Percentiles rank a stretch among this genome's conserved stretches.
Evolutionary conservation across 2,797 vertebrate genomes (phyloP).

Genomic region (Sebastes jordani): DNA sequence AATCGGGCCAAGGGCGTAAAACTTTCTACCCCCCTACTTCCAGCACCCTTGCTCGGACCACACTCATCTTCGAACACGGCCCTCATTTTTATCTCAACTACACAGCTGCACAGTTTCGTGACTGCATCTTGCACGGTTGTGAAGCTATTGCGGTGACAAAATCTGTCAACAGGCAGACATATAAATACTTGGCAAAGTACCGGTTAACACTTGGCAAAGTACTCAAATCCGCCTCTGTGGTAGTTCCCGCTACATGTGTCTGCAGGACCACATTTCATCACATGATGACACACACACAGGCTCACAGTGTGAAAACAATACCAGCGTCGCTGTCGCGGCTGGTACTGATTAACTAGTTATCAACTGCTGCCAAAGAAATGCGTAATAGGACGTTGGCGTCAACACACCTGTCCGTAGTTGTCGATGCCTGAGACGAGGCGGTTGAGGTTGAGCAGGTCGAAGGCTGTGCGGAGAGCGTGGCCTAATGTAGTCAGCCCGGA

Average conservation of each 20-base stretch:
- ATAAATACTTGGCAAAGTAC: background rate
- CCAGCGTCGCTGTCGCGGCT: background rate
- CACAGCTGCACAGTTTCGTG: background rate
- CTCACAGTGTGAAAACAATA: background rate
- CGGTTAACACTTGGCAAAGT: background rate
- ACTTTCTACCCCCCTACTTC: background rate
- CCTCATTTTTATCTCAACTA: background rate
- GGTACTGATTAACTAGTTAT: background rate
- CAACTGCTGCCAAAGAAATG: background rate
- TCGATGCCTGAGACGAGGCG: slow-evolving; percentile 98
- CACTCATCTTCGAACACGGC: background rate
- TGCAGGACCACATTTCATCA: background rate
- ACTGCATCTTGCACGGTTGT: background rate
- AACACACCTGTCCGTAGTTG: slow-evolving; percentile 97
- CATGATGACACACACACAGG: background rate
- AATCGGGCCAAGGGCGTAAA: background rate
- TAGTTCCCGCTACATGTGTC: background rate
- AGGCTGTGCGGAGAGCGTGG: slow-evolving; percentile 94
- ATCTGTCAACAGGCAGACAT: background rate
- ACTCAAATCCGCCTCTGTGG: background rate
- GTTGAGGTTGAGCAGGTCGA: slow-evolving; percentile 99
- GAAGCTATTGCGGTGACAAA: background rate
- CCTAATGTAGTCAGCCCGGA: slow-evolving; percentile 94
- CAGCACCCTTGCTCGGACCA: background rate
- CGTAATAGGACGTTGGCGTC: background rate